phyloP scores from a whole-genome alignment of 2,888 invertebrate species.

The Drepanosiphum platanoidis region DNA sequence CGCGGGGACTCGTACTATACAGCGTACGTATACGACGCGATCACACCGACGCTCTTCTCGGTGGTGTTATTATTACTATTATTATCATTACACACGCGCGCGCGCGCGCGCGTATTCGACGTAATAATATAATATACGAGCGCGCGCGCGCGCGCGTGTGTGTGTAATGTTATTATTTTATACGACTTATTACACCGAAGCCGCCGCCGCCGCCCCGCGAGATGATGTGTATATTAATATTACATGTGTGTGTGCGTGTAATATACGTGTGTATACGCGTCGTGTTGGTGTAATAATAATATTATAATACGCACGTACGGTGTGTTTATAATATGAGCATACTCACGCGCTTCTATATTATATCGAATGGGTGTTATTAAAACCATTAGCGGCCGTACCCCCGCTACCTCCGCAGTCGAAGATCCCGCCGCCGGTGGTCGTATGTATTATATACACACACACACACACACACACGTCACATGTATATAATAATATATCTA shows the following conservation, averaged over 20 bases:
- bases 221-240: slow-evolving; percentile 57
- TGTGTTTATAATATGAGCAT: neutral
- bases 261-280: neutral
- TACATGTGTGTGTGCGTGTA: neutral
- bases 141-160: neutral
- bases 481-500: neutral
- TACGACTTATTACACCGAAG: slow-evolving; percentile 18
- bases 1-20: too few relatives aligned
- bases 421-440: slow-evolving; percentile 42
- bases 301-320: slow-evolving; percentile 22
- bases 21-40: too few relatives aligned
- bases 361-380: slow-evolving; percentile 56
- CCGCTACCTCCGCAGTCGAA: neutral
- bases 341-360: slow-evolving; percentile 4
- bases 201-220: slow-evolving; percentile 6
- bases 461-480: too few relatives aligned
- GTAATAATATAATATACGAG: neutral
- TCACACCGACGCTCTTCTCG: too few relatives aligned
- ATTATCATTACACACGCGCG: too few relatives aligned
- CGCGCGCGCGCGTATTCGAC: neutral
- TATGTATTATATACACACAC: neutral
- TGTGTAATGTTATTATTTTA: slow-evolving; percentile 35
- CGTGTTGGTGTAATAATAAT: slow-evolving; percentile 5
- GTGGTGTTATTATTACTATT: neutral
- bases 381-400: slow-evolving; percentile 54